A percentile compares a stretch with the other conserved stretches of the same genome.
Evolutionary conservation across 1,140 invertebrate genomes (phyloP).

Genomic region (Drosophila orena): DNA sequence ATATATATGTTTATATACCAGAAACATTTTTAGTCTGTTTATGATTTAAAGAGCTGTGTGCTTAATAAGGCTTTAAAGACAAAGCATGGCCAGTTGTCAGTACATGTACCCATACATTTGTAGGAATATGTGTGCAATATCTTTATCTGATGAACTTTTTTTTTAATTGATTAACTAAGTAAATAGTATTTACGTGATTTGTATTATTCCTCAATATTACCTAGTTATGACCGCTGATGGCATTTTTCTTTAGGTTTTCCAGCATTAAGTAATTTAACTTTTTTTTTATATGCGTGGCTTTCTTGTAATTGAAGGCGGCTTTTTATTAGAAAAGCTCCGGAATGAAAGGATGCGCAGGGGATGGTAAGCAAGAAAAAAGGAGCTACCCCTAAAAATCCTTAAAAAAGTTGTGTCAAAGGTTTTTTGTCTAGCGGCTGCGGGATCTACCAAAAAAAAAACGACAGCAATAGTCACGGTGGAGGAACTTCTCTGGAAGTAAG

Average conservation of each 20-base stretch:
- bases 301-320: constrained; percentile 70
- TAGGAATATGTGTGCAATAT: too few species aligned
- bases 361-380: constrained; percentile 51
- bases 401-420: constrained; percentile 70
- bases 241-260: constrained; percentile 35
- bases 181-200: constrained; percentile 24
- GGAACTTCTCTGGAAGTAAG: constrained; percentile 56
- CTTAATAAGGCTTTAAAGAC: too few species aligned
- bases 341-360: constrained; percentile 60
- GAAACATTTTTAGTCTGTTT: too few species aligned
- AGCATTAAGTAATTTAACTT: constrained; percentile 37
- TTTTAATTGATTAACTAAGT: too few species aligned
- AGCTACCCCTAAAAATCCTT: constrained; percentile 70
- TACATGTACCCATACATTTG: too few species aligned
- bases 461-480: constrained; percentile 4
- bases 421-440: constrained; percentile 50
- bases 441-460: constrained; percentile 8
- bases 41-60: too few species aligned
- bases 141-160: too few species aligned
- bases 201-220: constrained; percentile 42
- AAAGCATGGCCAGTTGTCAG: too few species aligned
- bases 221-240: too few species aligned
- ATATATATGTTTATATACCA: too few species aligned
- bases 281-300: constrained; percentile 63
- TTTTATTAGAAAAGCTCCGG: constrained; percentile 67